Percentiles rank a stretch among this genome's conserved stretches.
phyloP scores from a whole-genome alignment of 2,113 vertebrate genomes.

The Odobenus rosmarus region DNA sequence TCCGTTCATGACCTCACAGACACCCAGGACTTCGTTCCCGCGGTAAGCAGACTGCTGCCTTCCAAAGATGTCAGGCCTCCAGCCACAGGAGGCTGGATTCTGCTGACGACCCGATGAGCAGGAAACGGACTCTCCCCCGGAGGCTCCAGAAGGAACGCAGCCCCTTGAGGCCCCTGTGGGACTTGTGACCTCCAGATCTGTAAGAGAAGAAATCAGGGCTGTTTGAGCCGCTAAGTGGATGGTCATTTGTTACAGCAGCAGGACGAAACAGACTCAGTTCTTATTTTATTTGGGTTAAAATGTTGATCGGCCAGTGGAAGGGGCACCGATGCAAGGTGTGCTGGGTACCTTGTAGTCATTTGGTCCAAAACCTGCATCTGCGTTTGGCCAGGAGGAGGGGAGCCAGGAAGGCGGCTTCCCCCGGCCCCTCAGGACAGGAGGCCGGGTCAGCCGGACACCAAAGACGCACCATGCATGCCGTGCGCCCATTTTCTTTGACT shows the following conservation, averaged over 20 bases:
- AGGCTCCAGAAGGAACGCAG: not conserved
- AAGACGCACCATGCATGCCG: not conserved
- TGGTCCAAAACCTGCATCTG: not conserved
- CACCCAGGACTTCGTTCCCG: not conserved
- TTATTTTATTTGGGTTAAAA: not conserved
- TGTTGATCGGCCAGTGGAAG: too few relatives aligned
- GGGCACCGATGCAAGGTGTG: rapidly evolving
- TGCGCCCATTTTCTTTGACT: not conserved
- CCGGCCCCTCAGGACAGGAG: not conserved
- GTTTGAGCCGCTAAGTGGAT: rapidly evolving
- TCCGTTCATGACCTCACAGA: rapidly evolving
- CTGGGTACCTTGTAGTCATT: not conserved
- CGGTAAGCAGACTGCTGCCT: not conserved
- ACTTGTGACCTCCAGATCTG: not conserved
- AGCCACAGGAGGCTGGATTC: not conserved
- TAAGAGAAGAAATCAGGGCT: not conserved
- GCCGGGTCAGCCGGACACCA: not conserved
- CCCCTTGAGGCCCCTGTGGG: not conserved
- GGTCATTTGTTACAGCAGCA: not conserved
- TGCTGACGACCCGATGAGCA: not conserved
- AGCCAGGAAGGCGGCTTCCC: not conserved
- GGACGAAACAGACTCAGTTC: not conserved
- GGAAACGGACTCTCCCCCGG: not conserved
- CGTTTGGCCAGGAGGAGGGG: not conserved
- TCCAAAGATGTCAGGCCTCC: not conserved